Evolutionary conservation across 1,140 invertebrate genomes (phyloP), one percentile per base, ranked within the genome.

Genomic region (Psilanteris sp.): DNA sequence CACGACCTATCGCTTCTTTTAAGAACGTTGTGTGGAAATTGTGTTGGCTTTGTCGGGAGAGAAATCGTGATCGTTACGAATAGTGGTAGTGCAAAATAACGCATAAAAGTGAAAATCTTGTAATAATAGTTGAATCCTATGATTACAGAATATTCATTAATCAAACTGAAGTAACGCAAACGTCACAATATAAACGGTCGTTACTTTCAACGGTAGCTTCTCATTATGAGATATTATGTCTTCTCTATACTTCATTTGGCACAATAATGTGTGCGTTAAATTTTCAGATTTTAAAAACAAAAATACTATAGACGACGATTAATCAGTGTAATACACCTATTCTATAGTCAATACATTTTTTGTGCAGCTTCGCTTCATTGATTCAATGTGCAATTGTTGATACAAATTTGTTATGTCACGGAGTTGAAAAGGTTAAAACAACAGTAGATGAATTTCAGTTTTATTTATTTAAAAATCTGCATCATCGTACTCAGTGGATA

Each of bases 151-250:
- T 27, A 7, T 15, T 10, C 48, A 54, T 55, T 55, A 55, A 55
- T 55, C 50, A 55, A 55, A 55, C 16, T 41, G 11, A 41, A 55
- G 26, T 55, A 36, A 55, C 50, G 50, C 34, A 39, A 29, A 41
- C 50, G 50, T 55, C 50, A 55, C 50, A 39, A 55, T 55, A 54
- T 37, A 22, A 55, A 34, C 52, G 52, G 20, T 41, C 52, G 10
- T 55, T 55, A 43, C 37, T 41, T 55, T 55, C 52, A 24, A 55
- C 52, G 22, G 52, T 55, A 55, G 36, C 36, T 41, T 11, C 52
- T 55, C 26, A 32, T 55, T 55, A 43, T 31, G 27, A 39, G 37
- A 29, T 41, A 55, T 43, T 41, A 55, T 41, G 29, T 41, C 52
- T 29, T 55, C 11, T 39, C 24, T 13, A 24, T 32, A 37, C 34